phyloP scores from a whole-genome alignment of 2,113 vertebrate genomes.

The Chaetorhynchus papuensis region DNA sequence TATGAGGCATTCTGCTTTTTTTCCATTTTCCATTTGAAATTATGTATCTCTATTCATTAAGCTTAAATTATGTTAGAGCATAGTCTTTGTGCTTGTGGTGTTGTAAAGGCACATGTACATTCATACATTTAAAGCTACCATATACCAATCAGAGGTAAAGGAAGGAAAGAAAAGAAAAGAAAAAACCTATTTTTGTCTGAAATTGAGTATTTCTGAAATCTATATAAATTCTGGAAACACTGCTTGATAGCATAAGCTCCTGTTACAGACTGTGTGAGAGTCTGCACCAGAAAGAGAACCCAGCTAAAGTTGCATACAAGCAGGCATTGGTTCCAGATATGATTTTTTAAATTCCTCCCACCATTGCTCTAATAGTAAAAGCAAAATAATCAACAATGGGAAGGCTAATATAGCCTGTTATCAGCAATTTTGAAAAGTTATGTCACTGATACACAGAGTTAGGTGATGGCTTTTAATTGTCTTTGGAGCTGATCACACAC shows the following conservation, averaged over 20 bases:
- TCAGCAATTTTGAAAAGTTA: background rate
- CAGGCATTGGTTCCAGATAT: background rate
- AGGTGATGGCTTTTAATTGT: background rate
- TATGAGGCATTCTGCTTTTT: background rate
- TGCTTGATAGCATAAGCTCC: background rate
- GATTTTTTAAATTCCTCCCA: background rate
- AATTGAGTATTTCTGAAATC: background rate
- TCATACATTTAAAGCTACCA: background rate
- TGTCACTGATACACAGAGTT: background rate
- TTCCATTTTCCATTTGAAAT: background rate
- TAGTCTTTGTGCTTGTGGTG: background rate
- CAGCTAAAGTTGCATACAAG: background rate
- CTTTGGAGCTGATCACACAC: background rate
- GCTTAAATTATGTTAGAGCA: background rate
- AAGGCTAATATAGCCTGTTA: background rate
- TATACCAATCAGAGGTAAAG: background rate
- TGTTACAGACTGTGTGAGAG: background rate
- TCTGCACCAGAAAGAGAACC: background rate
- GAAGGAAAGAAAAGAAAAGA: background rate
- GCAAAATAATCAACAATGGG: background rate
- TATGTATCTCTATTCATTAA: background rate
- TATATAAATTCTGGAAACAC: background rate
- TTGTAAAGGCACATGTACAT: background rate
- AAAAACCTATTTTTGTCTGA: background rate
- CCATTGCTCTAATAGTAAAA: background rate